Evolutionary conservation across 1,140 invertebrate species (phyloP).

Genomic region (Sarcophaga peregrina): DNA sequence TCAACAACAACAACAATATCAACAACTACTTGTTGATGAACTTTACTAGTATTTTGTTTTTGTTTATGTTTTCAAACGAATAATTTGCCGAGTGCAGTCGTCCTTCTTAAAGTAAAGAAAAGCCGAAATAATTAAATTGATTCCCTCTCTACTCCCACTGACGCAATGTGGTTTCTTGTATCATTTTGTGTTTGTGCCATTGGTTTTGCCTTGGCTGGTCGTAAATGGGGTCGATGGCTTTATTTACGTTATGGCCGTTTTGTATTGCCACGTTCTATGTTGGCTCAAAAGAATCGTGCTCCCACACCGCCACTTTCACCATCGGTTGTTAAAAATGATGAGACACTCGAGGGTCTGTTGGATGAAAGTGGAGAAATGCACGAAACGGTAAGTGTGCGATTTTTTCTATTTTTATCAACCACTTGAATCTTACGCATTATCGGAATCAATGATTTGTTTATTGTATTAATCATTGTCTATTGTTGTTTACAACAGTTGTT

Average conservation of each 20-base stretch:
- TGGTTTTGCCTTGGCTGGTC: constrained; percentile 56
- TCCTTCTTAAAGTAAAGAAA: no score
- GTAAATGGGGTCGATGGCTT: constrained; percentile 61
- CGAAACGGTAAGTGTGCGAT: constrained; percentile 60
- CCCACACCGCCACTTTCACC: constrained; percentile 60
- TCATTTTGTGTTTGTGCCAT: constrained; percentile 52
- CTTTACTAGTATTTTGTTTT: not conserved
- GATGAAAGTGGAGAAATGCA: constrained; percentile 65
- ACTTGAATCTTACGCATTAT: not conserved
- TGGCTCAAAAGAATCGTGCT: constrained; percentile 59
- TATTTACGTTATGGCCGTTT: constrained; percentile 63
- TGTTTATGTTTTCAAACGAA: not conserved
- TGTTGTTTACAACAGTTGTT: no score
- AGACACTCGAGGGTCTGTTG: constrained; percentile 61
- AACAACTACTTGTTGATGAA: not conserved
- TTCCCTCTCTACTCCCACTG: no score
- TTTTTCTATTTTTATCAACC: not conserved
- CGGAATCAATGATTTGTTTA: no score
- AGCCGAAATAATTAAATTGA: no score
- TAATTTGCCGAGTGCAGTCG: not conserved
- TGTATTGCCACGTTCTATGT: constrained; percentile 59
- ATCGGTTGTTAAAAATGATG: constrained; percentile 59
- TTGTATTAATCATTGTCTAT: no score
- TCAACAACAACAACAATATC: not conserved
- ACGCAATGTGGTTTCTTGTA: constrained; percentile 59